A percentile compares a stretch with the other conserved stretches of the same genome.
These are phyloP conservation scores for Dicyrtoma fusca DNA, from an alignment of 2,888 invertebrate species.

Conservation along the genomic window DNA sequence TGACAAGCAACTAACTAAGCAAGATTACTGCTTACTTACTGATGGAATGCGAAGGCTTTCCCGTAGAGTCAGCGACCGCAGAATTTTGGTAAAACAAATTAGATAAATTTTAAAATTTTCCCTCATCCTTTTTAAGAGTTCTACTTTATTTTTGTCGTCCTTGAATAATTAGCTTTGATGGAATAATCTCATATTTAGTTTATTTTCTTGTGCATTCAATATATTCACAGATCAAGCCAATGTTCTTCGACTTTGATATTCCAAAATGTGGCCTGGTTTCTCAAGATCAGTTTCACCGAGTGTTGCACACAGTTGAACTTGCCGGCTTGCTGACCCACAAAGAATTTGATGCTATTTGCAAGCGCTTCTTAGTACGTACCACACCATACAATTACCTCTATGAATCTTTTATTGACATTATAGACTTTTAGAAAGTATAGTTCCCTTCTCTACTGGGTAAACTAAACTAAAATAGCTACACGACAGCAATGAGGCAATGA, in stretches of 20 bases:
- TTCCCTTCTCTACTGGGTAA: too few relatives aligned
- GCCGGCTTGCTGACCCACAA: constrained; percentile 47
- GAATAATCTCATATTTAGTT: too few relatives aligned
- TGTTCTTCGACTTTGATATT: constrained; percentile 54
- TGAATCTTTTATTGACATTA: too few relatives aligned
- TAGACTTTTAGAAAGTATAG: too few relatives aligned
- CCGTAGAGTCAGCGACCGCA: constrained; percentile 42
- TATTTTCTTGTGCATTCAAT: too few relatives aligned
- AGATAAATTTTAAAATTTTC: too few relatives aligned
- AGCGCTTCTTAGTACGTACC: constrained; percentile 47
- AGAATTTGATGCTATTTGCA: constrained; percentile 54
- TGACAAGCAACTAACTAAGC: constrained; percentile 47
- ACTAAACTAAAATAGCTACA: too few relatives aligned
- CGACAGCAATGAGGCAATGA: too few relatives aligned
- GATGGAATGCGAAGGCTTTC: constrained; percentile 52
- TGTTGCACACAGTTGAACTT: constrained; percentile 52
- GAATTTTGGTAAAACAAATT: constrained; percentile 51
- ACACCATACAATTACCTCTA: not conserved
- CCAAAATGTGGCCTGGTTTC: constrained; percentile 55
- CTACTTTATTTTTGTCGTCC: not conserved
- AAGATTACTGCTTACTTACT: constrained; percentile 47
- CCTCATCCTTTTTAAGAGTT: not conserved
- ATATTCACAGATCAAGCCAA: constrained; percentile 51
- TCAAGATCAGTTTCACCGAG: constrained; percentile 54
- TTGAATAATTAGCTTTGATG: not conserved